Percentiles rank a stretch among this genome's conserved stretches.
These are phyloP conservation scores for Nudaria mundana DNA, from an alignment of 2,888 invertebrate genomes.

Conservation along the genomic window DNA sequence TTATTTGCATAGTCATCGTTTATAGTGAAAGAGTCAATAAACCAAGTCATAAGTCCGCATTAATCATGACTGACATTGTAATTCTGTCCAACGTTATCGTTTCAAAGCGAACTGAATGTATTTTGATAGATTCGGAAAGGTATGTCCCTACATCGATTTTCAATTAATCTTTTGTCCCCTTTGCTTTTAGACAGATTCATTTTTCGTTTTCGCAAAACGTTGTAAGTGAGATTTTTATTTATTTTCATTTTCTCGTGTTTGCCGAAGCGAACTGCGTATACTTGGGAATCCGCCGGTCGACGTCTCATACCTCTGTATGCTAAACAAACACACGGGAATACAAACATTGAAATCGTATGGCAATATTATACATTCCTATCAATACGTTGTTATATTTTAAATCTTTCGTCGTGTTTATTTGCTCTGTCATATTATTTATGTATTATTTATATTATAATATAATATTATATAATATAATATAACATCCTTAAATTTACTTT, in stretches of 20 bases:
- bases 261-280: conserved; percentile 33
- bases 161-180: conserved; percentile 76
- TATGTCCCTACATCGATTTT: conserved; percentile 71
- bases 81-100: conserved; percentile 64
- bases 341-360: conserved; percentile 64
- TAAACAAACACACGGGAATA: conserved; percentile 58
- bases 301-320: conserved; percentile 53
- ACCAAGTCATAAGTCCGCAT: conserved; percentile 65
- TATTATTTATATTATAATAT: too few relatives aligned
- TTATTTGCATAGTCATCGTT: conserved; percentile 41
- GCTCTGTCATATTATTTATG: conserved; percentile 18
- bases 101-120: conserved; percentile 67
- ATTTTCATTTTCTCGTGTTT: conserved; percentile 57
- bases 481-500: conserved; percentile 4
- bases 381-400: conserved; percentile 43
- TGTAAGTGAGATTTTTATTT: conserved; percentile 51
- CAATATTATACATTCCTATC: conserved; percentile 60
- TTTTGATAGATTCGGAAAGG: conserved; percentile 72
- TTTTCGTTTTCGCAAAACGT: conserved; percentile 51
- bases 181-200: conserved; percentile 63
- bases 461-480: too few relatives aligned
- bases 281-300: conserved; percentile 41
- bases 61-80: conserved; percentile 71
- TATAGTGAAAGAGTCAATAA: conserved; percentile 53
- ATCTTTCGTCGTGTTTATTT: conserved; percentile 25